Conservation (phyloP, 2,888 invertebrate genomes). For the Xestoiulus laeticollis region DNA sequence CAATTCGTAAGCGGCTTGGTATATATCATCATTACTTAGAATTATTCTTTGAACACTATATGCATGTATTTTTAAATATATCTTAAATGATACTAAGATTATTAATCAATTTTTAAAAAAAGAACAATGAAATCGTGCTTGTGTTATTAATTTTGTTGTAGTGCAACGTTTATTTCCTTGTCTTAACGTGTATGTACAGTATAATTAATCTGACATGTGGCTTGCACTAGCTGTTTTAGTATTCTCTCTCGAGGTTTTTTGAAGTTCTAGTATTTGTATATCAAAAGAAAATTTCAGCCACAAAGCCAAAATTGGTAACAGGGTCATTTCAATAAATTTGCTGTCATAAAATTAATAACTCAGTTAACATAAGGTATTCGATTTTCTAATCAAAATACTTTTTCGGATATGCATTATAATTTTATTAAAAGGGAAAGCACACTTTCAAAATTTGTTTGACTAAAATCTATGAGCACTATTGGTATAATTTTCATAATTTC, state of each 20-base stretch:
- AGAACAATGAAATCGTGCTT: constrained; percentile 35
- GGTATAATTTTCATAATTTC: too few relatives aligned
- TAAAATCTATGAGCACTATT: too few relatives aligned
- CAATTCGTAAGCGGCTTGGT: too few relatives aligned
- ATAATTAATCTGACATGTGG: constrained; percentile 33
- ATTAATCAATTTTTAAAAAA: not conserved
- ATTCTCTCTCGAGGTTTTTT: not conserved
- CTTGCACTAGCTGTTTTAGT: not conserved
- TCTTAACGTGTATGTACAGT: not conserved
- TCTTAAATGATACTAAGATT: not conserved
- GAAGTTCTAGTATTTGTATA: not conserved
- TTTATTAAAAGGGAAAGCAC: not conserved
- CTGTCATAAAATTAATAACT: not conserved
- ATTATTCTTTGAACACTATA: too few relatives aligned
- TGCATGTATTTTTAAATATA: too few relatives aligned
- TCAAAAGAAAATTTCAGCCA: not conserved
- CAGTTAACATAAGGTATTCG: not conserved
- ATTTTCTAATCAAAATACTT: not conserved
- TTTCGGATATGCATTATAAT: not conserved
- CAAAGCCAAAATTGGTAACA: constrained; percentile 2
- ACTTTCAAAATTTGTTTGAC: too few relatives aligned
- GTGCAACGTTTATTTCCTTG: not conserved
- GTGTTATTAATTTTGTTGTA: constrained; percentile 9
- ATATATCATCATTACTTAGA: too few relatives aligned
- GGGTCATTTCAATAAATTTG: constrained; percentile 10